These are phyloP conservation scores for Corythaixoides concolor DNA, from an alignment of 2,113 vertebrate genomes.

Conservation along the genomic window DNA sequence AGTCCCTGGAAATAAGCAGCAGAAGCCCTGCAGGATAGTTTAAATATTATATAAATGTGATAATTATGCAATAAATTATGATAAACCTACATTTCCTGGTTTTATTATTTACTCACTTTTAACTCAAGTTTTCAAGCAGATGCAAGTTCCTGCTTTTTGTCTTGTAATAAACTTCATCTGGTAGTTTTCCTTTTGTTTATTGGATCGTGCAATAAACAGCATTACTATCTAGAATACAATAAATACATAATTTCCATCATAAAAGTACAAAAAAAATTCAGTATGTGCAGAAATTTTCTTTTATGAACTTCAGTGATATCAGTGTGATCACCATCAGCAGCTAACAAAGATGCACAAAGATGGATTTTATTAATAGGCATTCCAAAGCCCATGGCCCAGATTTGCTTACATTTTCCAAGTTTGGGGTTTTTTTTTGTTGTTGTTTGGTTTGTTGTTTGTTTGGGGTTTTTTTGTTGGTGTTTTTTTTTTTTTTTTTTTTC, in stretches of 20 bases:
- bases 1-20: not conserved
- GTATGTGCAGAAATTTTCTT: not conserved
- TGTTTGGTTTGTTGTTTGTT: too few relatives aligned
- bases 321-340: not conserved
- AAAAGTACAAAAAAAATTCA: not conserved
- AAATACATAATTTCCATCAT: not conserved
- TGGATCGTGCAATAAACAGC: not conserved
- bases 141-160: not conserved
- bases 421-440: too few relatives aligned
- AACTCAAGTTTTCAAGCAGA: not conserved
- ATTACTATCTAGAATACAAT: not conserved
- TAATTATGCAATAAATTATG: not conserved
- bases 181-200: not conserved
- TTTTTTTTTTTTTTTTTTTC: not conserved
- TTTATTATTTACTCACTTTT: not conserved
- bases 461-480: too few relatives aligned
- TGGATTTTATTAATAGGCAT: not conserved
- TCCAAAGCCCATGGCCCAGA: not conserved
- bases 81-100: not conserved
- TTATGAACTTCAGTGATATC: not conserved
- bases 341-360: not conserved
- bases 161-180: not conserved
- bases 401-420: not conserved
- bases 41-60: not conserved
- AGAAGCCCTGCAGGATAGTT: not conserved